phyloP scores from a whole-genome alignment of 2,888 invertebrate genomes.

The Eupeodes luniger region DNA sequence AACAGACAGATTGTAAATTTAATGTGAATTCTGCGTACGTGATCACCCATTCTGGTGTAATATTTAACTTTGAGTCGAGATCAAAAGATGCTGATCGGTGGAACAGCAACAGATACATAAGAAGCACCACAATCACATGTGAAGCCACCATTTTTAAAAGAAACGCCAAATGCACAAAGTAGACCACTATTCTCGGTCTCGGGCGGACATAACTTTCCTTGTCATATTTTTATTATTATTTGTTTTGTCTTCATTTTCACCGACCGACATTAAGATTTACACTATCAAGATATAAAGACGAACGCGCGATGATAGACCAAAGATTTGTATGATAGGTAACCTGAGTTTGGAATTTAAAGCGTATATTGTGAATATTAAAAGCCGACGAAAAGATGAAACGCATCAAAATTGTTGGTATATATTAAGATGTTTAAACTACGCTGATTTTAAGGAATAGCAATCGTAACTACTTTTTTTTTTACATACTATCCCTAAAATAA shows the following conservation, averaged over 20 bases:
- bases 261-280: conserved; percentile 71
- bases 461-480: too few relatives aligned
- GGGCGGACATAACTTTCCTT: conserved; percentile 65
- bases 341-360: conserved; percentile 24
- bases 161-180: conserved; percentile 60
- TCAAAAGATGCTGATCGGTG: conserved; percentile 73
- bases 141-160: neutral
- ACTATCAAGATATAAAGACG: conserved; percentile 67
- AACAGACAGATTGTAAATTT: conserved; percentile 76
- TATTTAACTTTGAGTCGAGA: conserved; percentile 79
- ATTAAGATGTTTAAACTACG: too few relatives aligned
- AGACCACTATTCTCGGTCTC: conserved; percentile 66
- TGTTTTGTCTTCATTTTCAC: conserved; percentile 55
- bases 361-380: conserved; percentile 30
- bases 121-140: too few relatives aligned
- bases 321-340: conserved; percentile 63
- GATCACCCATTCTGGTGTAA: conserved; percentile 84
- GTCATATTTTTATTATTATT: conserved; percentile 75
- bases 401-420: too few relatives aligned
- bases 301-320: conserved; percentile 69
- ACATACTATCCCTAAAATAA: too few relatives aligned
- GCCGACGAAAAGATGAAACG: neutral
- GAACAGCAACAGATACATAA: conserved; percentile 13
- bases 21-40: conserved; percentile 80
- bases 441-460: too few relatives aligned